Evolutionary conservation across 1,140 invertebrate species (phyloP).

Genomic region (Drosophila takahashii): DNA sequence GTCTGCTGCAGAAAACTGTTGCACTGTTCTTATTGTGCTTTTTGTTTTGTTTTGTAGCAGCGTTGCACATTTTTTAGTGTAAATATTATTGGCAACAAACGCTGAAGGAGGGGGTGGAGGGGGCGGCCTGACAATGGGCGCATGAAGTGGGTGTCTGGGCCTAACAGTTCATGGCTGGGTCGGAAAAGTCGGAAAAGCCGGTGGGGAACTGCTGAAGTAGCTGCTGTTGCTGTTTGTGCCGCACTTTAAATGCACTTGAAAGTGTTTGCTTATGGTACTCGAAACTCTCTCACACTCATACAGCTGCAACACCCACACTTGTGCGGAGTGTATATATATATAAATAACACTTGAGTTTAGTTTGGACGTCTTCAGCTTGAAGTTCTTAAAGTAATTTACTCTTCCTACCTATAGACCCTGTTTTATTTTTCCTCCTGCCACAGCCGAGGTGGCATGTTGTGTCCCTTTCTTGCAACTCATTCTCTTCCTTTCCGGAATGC

Average conservation of each 20-base stretch:
- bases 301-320: slow-evolving; percentile 20
- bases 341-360: slow-evolving; percentile 42
- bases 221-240: slow-evolving; percentile 69
- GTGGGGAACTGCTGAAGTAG: slow-evolving; percentile 56
- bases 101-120: slow-evolving; percentile 22
- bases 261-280: slow-evolving; percentile 77
- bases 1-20: slow-evolving; percentile 53
- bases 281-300: slow-evolving; percentile 26
- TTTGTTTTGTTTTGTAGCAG: slow-evolving; percentile 15
- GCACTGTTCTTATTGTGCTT: slow-evolving; percentile 51
- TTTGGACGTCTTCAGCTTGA: slow-evolving; percentile 42
- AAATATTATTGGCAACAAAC: slow-evolving; percentile 78
- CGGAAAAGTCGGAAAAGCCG: slow-evolving; percentile 18
- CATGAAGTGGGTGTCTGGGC: slow-evolving; percentile 73
- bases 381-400: slow-evolving; percentile 31
- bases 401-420: slow-evolving; percentile 2
- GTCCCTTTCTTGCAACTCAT: neutral
- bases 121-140: slow-evolving; percentile 63
- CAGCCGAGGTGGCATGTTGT: neutral
- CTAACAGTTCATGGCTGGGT: slow-evolving; percentile 52
- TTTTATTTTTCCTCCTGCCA: slow-evolving; percentile 5
- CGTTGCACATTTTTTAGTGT: slow-evolving; percentile 67
- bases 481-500: neutral
- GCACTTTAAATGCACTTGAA: slow-evolving; percentile 80
- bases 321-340: slow-evolving; percentile 3